A percentile compares a stretch with the other conserved stretches of the same genome.
These are phyloP conservation scores for Eulemur rubriventer DNA, from an alignment of 2,797 vertebrate species.

Conservation along the genomic window DNA sequence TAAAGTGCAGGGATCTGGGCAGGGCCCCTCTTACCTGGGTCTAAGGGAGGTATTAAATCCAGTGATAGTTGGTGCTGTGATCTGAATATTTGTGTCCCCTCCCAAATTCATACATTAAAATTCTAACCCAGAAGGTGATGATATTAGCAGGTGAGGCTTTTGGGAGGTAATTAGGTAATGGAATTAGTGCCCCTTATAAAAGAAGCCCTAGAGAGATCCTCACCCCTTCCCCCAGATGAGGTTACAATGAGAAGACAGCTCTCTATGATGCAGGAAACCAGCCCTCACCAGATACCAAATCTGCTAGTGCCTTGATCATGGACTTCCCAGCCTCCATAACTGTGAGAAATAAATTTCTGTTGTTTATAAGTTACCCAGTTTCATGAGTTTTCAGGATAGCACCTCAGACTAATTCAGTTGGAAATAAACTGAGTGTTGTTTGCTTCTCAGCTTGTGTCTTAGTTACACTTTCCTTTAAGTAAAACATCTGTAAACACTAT, in stretches of 20 bases:
- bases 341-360: background rate
- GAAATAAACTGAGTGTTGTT: background rate
- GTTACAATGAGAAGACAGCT: background rate
- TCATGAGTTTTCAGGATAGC: background rate
- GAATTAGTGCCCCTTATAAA: background rate
- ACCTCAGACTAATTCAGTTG: background rate
- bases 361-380: background rate
- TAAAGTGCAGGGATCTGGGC: background rate
- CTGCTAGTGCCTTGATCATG: background rate
- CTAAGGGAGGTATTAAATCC: background rate
- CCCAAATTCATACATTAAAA: background rate
- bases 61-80: background rate
- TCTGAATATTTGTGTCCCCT: background rate
- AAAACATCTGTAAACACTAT: constrained; percentile 3
- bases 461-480: background rate
- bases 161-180: background rate
- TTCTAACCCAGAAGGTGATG: background rate
- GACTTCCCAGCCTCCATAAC: background rate
- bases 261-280: background rate
- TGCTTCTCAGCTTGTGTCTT: background rate
- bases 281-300: background rate
- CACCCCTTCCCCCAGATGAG: background rate
- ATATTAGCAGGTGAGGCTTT: background rate
- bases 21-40: background rate
- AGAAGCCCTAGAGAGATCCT: background rate